Conservation (phyloP, 2,888 invertebrate genomes). For the Nomada fucata region DNA sequence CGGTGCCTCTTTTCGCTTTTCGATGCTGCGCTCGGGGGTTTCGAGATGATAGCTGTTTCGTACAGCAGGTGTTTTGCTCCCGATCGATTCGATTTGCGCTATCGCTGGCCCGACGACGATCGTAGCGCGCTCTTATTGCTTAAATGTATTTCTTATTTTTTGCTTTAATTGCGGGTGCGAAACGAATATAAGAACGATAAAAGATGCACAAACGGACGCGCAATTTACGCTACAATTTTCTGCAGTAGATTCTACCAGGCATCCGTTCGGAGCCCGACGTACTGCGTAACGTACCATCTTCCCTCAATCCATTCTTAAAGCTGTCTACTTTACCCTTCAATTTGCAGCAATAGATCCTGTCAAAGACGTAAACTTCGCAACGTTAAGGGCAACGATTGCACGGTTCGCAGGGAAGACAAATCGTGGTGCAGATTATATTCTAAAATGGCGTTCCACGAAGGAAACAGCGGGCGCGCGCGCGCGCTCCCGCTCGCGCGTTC, state of each 20-base stretch:
- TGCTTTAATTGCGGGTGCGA: no score
- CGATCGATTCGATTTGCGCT: no score
- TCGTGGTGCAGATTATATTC: slow-evolving; percentile 41
- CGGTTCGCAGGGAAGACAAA: slow-evolving; percentile 20
- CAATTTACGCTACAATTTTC: neutral
- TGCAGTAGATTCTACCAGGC: neutral
- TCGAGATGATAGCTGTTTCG: neutral
- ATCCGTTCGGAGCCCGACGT: no score
- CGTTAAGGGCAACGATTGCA: neutral
- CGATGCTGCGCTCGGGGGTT: neutral
- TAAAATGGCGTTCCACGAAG: slow-evolving; percentile 47
- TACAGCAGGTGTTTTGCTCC: no score
- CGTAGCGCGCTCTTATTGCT: no score
- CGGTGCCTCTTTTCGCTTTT: no score
- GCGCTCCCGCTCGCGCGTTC: neutral
- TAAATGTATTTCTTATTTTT: no score
- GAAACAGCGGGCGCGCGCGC: neutral
- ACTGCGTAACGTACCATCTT: neutral
- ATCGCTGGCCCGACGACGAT: no score
- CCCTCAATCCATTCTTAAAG: neutral
- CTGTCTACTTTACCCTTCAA: neutral
- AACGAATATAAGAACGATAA: neutral
- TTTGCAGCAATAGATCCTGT: slow-evolving; percentile 3
- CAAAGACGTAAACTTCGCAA: neutral
- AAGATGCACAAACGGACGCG: neutral